phyloP scores from a whole-genome alignment of 2,113 vertebrate genomes.

The Melospiza melodia region DNA sequence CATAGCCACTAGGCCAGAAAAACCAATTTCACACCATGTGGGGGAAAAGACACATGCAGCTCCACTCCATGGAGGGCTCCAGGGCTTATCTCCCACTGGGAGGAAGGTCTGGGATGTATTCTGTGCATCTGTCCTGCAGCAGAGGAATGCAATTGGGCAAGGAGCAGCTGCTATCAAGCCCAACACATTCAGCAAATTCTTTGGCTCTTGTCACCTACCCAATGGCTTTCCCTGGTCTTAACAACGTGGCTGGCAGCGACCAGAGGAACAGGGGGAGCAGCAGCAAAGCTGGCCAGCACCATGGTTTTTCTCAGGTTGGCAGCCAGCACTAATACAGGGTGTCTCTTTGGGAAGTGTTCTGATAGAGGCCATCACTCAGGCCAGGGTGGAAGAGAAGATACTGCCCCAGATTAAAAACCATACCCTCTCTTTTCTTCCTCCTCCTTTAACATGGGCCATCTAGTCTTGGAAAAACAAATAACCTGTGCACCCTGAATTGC shows the following conservation, averaged over 20 bases:
- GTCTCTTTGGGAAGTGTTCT: slow-evolving; percentile 8
- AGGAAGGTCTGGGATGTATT: slow-evolving; percentile 23
- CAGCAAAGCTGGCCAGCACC: slow-evolving; percentile 44
- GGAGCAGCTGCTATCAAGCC: slow-evolving; percentile 14
- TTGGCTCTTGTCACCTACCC: slow-evolving; percentile 40
- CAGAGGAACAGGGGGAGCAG: not conserved
- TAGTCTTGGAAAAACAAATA: not conserved
- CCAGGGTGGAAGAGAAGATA: not conserved
- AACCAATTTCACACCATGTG: not conserved
- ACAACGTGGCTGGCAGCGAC: not conserved
- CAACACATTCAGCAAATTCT: slow-evolving; percentile 43
- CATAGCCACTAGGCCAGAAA: not conserved
- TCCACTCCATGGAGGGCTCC: not conserved
- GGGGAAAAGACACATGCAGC: not conserved
- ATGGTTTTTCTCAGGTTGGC: slow-evolving; percentile 46
- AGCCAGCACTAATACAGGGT: slow-evolving; percentile 8
- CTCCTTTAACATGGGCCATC: not conserved
- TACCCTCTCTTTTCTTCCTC: not conserved
- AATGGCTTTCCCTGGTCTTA: slow-evolving; percentile 41
- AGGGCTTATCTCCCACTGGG: not conserved
- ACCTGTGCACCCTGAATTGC: not conserved
- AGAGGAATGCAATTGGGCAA: slow-evolving; percentile 35
- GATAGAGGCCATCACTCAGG: not conserved
- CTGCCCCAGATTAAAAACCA: not conserved
- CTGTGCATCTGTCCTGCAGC: not conserved